These are phyloP conservation scores for Opisthograptis luteolata DNA, from an alignment of 2,888 invertebrate genomes.

Conservation along the genomic window DNA sequence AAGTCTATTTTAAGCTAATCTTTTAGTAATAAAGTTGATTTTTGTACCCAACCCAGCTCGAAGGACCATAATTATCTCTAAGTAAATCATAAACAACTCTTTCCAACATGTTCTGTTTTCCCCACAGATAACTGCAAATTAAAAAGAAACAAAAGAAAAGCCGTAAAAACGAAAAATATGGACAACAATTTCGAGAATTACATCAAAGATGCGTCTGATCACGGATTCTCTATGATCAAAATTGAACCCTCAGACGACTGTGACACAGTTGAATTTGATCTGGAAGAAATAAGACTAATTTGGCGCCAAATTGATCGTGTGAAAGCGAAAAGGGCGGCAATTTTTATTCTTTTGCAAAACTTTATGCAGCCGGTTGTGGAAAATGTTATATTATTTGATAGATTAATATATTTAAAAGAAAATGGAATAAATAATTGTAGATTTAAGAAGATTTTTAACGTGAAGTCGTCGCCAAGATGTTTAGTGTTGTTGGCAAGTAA, in stretches of 20 bases:
- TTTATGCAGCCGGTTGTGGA: conserved; percentile 66
- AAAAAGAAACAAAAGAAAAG: conserved; percentile 73
- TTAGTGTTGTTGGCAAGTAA: conserved; percentile 85
- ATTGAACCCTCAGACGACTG: conserved; percentile 13
- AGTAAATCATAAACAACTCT: no score
- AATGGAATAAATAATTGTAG: conserved; percentile 55
- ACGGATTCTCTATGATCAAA: conserved; percentile 55
- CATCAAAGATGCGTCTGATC: conserved; percentile 48
- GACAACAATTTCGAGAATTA: conserved; percentile 62
- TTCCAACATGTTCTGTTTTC: no score
- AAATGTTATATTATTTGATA: conserved; percentile 68
- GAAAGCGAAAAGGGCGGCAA: conserved; percentile 58
- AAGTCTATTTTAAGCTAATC: no score
- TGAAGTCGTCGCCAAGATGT: conserved; percentile 87
- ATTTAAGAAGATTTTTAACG: conserved; percentile 85
- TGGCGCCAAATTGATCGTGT: conserved; percentile 55
- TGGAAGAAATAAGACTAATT: conserved; percentile 52
- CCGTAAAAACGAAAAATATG: conserved; percentile 59
- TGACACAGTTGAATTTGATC: conserved; percentile 43
- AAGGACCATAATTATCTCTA: conserved; percentile 8
- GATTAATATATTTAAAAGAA: conserved; percentile 66
- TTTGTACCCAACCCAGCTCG: conserved; percentile 1
- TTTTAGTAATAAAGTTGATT: no score
- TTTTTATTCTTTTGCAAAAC: conserved; percentile 68
- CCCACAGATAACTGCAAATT: conserved; percentile 78